Evolutionary conservation across 2,888 invertebrate genomes (phyloP), one percentile per base, ranked within the genome.

Genomic region (Sarcophaga rosellei): DNA sequence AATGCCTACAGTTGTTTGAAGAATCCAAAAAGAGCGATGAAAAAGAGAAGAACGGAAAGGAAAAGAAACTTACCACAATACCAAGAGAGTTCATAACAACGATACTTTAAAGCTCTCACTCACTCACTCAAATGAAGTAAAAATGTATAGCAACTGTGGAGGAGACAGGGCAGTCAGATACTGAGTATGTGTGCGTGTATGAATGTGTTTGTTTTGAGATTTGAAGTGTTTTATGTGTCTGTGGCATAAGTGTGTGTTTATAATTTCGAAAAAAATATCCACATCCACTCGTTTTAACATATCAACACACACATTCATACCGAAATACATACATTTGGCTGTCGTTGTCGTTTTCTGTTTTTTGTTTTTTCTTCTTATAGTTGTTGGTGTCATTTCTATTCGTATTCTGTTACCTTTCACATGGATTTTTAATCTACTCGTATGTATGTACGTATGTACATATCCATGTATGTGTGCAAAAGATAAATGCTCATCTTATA

Each of bases 1-100:
- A 73, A 73, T 68, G 77, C 82, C 82, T 83, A 45, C 47, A 61
- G 82, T 68, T 78, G 77, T 73, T 62, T 77, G 77, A 53, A 73
- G 4, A 53, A 53, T 53, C 2, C 15, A 53, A 53, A 53, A 53
- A 53, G 17, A 53, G 61, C 3, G 21, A 17, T 17, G 61, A n/a
- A 61, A 61, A 61, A 11, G 8, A 47, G 17, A 66, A 65, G 65
- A 12, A 35, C 8, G 8, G 35, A 66, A 72, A 10, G 12, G 65
- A 66, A 63, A 75, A 63, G n/a, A 63, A 69, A 53, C 78, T 20
- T 77, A 61, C 73, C 66, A 77, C 65, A 82, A 77, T 77, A 68
- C 72, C 61, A 59, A 53, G 65, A 78, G 73, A 77, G 66, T 83
- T 78, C 77, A 73, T 83, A 73, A 83, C 47, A 72, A 78, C 65